Conservation (phyloP, 2,888 invertebrate genomes). For the Pachydiplax longipennis region DNA sequence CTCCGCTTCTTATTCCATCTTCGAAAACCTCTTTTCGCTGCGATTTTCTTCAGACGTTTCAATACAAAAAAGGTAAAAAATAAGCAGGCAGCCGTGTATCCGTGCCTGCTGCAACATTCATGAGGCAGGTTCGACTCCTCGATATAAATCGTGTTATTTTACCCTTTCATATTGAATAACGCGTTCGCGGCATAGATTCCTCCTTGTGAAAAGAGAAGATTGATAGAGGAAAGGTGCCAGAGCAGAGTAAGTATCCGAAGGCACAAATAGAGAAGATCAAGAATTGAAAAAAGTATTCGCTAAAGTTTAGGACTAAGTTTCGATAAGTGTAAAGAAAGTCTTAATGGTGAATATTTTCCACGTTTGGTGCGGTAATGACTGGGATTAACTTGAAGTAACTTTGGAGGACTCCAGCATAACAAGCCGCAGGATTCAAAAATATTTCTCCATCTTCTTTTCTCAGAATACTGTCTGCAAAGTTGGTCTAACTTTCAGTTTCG, state of each 20-base stretch:
- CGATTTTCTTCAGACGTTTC: not conserved
- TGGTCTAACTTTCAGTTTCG: no score
- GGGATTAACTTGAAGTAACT: no score
- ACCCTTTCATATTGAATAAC: slow-evolving; percentile 34
- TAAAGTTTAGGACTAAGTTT: no score
- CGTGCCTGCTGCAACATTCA: slow-evolving; percentile 20
- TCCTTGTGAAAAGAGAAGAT: not conserved
- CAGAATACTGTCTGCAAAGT: no score
- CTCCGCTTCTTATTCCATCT: not conserved
- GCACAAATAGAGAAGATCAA: not conserved
- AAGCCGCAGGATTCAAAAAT: no score
- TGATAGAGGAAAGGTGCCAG: not conserved
- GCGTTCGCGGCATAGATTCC: not conserved
- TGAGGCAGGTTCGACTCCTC: slow-evolving; percentile 20
- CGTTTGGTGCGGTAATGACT: no score
- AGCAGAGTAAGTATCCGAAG: not conserved
- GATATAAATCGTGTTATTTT: not conserved
- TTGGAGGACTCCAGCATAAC: no score
- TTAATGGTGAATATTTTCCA: no score
- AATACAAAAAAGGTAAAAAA: not conserved
- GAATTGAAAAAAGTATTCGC: no score
- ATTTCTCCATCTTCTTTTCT: no score
- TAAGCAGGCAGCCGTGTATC: not conserved
- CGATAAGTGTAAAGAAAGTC: no score
- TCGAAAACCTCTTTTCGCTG: not conserved